Evolutionary conservation across 2,888 invertebrate species (phyloP), one percentile per base, ranked within the genome.

Genomic region (Harmothoe impar): DNA sequence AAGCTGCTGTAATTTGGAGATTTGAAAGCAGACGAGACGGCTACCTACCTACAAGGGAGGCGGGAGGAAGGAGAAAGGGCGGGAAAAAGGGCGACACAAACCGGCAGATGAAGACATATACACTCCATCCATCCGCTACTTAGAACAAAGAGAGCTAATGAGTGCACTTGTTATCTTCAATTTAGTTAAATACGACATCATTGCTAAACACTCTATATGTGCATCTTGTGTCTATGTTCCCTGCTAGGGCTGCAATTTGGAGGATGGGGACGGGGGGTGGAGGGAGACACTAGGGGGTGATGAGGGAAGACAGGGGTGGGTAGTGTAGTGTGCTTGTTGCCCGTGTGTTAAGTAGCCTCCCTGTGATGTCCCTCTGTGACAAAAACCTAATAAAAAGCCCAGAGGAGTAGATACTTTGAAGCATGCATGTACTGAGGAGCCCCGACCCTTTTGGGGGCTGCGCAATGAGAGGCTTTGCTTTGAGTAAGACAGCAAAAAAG

Each of bases 391-490:
- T 54, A 86, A 86, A 86, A 54, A 52, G 43, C 86, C 81, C 81
- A 81, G 33, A 81, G 81, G 81, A 81, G 81, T 81, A 43, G 81
- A 43, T 81, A 81, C 86, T 86, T 86, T 86, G 86, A 86, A 86
- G 86, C 56, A 86, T 54, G 86, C 86, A 54, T 86, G 86, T 86
- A 52, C 86, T 56, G 33, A 52, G 54, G 23, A 54, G 86, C 10
- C 84, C 54, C 15, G 86, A 52, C 29, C 86, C 86, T 86, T 86
- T 86, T 86, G 54, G 56, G 56, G 52, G 31, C 43, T 43, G 43
- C 29, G 86, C 54, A 86, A 86, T 86, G 86, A 86, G 54, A 52
- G 54, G 25, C 56, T 52, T 86, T 52, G 86, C 86, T 56, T 86
- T 86, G 52, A 56, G 52, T 12, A 84, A 25, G 84, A 84, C 5